Evolutionary conservation across 2,797 vertebrate genomes (phyloP).

Genomic region (Petrocephalus sullivani): DNA sequence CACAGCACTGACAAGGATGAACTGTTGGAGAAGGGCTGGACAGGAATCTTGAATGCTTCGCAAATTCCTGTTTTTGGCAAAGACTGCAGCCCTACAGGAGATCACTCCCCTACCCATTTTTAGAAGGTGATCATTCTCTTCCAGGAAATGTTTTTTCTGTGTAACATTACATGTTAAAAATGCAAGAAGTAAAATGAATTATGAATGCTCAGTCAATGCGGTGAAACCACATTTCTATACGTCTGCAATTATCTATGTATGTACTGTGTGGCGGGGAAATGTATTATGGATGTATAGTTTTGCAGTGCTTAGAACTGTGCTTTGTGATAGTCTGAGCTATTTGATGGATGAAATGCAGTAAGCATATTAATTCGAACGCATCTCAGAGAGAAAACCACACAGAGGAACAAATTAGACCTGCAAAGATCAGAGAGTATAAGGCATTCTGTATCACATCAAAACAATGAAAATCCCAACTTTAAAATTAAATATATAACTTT

Average conservation of each 20-base stretch:
- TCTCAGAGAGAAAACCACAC: not conserved
- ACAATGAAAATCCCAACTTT: not conserved
- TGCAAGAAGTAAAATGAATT: not conserved
- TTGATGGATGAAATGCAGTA: not conserved
- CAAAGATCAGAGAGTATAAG: not conserved
- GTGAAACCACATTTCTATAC: not conserved
- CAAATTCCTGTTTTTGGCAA: not conserved
- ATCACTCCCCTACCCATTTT: not conserved
- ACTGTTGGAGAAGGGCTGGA: not conserved
- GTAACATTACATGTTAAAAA: slow-evolving; percentile 1
- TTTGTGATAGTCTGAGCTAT: not conserved
- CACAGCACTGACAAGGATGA: not conserved
- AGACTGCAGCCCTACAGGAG: not conserved
- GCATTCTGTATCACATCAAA: not conserved
- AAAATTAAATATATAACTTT: not conserved
- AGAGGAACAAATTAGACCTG: not conserved
- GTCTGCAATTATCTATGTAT: not conserved
- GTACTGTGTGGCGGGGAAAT: not conserved
- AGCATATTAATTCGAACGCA: not conserved
- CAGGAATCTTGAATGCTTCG: not conserved
- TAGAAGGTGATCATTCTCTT: not conserved
- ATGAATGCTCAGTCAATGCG: not conserved
- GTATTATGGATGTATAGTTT: not conserved
- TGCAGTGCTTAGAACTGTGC: not conserved
- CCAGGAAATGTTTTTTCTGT: slow-evolving; percentile 1